Evolutionary conservation across 1,140 invertebrate genomes (phyloP).

Genomic region (Gryllus bimaculatus): DNA sequence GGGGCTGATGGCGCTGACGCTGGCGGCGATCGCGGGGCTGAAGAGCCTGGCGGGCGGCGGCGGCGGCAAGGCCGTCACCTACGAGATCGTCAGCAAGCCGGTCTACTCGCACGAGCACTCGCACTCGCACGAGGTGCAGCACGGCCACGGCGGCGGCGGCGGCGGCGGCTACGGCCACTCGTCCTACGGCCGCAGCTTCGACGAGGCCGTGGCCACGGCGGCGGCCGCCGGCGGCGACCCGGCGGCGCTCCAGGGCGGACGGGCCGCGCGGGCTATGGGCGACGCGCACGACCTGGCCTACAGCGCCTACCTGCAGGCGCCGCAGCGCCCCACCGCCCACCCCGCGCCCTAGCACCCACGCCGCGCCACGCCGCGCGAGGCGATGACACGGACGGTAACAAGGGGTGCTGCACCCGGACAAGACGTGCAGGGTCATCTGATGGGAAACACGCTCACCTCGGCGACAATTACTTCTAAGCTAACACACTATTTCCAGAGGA

Average conservation of each 20-base stretch:
- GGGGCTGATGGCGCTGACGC: slow-evolving; percentile 63
- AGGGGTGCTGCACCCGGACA: too few species aligned
- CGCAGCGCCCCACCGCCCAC: background rate
- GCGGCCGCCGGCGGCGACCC: background rate
- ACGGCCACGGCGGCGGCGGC: slow-evolving; percentile 32
- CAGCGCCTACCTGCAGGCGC: background rate
- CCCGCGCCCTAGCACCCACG: background rate
- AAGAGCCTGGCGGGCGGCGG: slow-evolving; percentile 43
- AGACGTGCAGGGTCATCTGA: too few species aligned
- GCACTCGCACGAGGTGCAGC: slow-evolving; percentile 60
- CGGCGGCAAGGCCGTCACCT: slow-evolving; percentile 62
- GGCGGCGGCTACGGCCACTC: slow-evolving; percentile 15
- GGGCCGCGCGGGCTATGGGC: background rate
- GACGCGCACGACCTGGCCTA: background rate
- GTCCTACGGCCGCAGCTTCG: slow-evolving; percentile 17
- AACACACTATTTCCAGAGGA: too few species aligned
- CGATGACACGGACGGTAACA: too few species aligned
- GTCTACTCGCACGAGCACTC: slow-evolving; percentile 60
- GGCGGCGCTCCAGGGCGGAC: background rate
- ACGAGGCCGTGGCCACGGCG: background rate
- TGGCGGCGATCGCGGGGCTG: slow-evolving; percentile 64
- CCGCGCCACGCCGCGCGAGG: too few species aligned
- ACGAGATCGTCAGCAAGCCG: slow-evolving; percentile 73
- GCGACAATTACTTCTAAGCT: too few species aligned
- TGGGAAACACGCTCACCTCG: too few species aligned